These are phyloP conservation scores for Odontophorus gujanensis DNA, from an alignment of 2,113 vertebrate species.

Conservation along the genomic window DNA sequence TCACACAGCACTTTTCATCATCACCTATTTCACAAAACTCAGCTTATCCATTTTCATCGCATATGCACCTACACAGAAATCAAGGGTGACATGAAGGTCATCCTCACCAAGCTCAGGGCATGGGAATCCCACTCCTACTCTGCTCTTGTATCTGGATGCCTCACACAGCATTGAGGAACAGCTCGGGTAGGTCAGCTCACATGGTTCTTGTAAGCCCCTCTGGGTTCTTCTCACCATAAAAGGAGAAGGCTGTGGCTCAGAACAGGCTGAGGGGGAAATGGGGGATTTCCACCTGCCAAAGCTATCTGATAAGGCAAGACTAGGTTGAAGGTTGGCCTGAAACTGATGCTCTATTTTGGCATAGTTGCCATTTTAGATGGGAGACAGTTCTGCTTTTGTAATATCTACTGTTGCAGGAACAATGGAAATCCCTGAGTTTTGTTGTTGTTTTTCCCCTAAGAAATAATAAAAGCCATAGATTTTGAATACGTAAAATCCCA, in stretches of 20 bases:
- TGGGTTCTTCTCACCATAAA: background rate
- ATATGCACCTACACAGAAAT: background rate
- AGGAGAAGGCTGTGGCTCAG: background rate
- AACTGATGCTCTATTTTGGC: background rate
- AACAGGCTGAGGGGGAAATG: background rate
- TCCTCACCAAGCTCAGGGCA: background rate
- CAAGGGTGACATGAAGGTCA: background rate
- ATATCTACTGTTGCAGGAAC: background rate
- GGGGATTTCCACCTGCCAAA: background rate
- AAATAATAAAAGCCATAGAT: background rate
- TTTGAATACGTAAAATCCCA: background rate
- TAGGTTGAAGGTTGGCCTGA: background rate
- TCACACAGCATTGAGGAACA: background rate
- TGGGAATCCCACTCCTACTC: background rate
- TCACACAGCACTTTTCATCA: background rate
- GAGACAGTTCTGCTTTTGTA: background rate
- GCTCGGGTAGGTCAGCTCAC: rapidly evolving
- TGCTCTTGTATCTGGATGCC: background rate
- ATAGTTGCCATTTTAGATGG: background rate
- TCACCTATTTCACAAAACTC: background rate
- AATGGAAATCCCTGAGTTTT: background rate
- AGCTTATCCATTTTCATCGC: background rate
- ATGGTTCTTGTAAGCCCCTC: background rate
- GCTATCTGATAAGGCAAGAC: background rate
- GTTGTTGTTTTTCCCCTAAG: background rate